Conservation (phyloP, 2,797 vertebrate species). For the Pristis pectinata region DNA sequence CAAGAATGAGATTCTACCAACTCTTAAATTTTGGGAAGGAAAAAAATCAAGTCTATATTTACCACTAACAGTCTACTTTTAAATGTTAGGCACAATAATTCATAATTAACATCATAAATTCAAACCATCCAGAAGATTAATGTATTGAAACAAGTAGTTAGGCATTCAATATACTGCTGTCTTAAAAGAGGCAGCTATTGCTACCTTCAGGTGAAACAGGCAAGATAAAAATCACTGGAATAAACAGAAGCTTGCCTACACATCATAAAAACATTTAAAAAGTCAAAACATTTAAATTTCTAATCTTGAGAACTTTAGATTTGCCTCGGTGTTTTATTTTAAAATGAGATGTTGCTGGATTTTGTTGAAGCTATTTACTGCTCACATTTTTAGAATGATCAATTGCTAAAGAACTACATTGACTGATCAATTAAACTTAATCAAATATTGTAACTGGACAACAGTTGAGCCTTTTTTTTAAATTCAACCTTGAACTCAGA, state of each 20-base stretch:
- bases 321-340: not conserved
- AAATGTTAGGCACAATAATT: not conserved
- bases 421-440: not conserved
- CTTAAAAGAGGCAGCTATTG: not conserved
- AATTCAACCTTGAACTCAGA: not conserved
- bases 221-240: not conserved
- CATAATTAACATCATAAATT: not conserved
- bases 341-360: not conserved
- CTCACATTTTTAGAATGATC: not conserved
- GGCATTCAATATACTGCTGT: not conserved
- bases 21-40: not conserved
- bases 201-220: not conserved
- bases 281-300: not conserved
- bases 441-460: not conserved
- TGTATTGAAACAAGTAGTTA: not conserved
- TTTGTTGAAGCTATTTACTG: not conserved
- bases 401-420: not conserved
- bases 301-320: not conserved
- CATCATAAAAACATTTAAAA: not conserved
- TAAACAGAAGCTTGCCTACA: not conserved
- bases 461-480: not conserved
- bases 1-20: constrained; percentile 25
- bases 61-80: not conserved
- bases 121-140: constrained; percentile 3
- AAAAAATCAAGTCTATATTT: not conserved